Conservation (phyloP, 2,797 vertebrate species). For the Dicrostonyx torquatus region DNA sequence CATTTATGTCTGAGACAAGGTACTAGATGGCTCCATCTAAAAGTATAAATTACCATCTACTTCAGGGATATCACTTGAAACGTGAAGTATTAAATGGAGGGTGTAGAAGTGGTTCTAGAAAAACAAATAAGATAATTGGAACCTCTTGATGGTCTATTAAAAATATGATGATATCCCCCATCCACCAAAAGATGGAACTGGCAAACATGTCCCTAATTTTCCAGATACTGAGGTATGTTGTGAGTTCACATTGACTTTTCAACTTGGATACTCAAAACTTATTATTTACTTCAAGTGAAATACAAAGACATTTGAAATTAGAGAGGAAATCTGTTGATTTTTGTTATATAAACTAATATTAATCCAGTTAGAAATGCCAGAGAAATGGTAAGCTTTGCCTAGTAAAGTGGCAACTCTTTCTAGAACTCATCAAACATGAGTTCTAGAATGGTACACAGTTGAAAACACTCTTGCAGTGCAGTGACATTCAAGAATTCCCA, state of each 20-base stretch:
- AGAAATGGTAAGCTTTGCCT: neutral
- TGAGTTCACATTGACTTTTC: neutral
- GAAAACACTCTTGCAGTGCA: too few species aligned
- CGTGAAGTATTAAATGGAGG: neutral
- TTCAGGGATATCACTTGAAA: constrained; percentile 41
- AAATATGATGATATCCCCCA: neutral
- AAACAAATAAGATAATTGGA: constrained; percentile 55
- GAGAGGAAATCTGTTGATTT: neutral
- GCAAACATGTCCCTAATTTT: neutral
- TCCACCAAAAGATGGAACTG: neutral
- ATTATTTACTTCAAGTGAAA: neutral
- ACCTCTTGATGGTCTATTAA: neutral
- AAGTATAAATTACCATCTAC: constrained; percentile 5
- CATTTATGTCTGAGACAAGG: constrained; percentile 26
- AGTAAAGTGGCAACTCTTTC: neutral
- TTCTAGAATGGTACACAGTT: too few species aligned
- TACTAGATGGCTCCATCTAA: neutral
- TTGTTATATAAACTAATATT: neutral
- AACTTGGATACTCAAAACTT: neutral
- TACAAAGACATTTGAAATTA: neutral
- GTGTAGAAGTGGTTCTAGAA: neutral
- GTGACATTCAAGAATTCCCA: neutral
- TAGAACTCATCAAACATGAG: neutral
- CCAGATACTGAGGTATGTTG: neutral
- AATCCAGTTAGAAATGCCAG: neutral